phyloP scores from a whole-genome alignment of 2,113 vertebrate genomes.

The Phalacrocorax pelagicus region DNA sequence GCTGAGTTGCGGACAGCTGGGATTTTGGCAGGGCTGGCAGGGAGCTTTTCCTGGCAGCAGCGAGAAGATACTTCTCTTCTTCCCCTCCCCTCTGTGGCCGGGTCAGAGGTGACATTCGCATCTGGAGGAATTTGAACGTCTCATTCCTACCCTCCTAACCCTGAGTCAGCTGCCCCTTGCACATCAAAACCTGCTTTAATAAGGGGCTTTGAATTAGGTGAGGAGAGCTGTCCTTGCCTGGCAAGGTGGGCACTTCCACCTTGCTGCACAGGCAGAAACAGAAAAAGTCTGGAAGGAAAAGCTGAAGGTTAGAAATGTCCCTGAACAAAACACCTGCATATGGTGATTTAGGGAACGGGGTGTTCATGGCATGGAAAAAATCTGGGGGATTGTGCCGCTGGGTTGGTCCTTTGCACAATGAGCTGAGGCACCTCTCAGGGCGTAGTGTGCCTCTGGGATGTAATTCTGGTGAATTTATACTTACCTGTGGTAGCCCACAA shows the following conservation, averaged over 20 bases:
- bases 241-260: not conserved
- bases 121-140: not conserved
- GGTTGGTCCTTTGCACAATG: not conserved
- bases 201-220: not conserved
- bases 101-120: constrained; percentile 17
- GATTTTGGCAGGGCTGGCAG: not conserved
- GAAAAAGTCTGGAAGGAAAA: not conserved
- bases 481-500: no score
- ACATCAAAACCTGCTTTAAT: not conserved
- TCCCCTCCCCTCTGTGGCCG: not conserved
- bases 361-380: not conserved
- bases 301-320: not conserved
- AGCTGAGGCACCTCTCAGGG: not conserved
- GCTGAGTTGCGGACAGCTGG: not conserved
- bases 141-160: not conserved
- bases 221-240: not conserved
- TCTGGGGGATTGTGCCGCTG: rapidly evolving
- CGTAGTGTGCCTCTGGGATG: not conserved
- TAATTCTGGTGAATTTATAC: not conserved
- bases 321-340: not conserved
- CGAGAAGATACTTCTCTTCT: not conserved
- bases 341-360: not conserved
- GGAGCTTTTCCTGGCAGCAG: not conserved
- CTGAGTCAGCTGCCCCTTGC: not conserved
- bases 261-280: not conserved